Evolutionary conservation across 1,140 invertebrate genomes (phyloP), one percentile per base, ranked within the genome.

Genomic region (Bombus sylvicola): DNA sequence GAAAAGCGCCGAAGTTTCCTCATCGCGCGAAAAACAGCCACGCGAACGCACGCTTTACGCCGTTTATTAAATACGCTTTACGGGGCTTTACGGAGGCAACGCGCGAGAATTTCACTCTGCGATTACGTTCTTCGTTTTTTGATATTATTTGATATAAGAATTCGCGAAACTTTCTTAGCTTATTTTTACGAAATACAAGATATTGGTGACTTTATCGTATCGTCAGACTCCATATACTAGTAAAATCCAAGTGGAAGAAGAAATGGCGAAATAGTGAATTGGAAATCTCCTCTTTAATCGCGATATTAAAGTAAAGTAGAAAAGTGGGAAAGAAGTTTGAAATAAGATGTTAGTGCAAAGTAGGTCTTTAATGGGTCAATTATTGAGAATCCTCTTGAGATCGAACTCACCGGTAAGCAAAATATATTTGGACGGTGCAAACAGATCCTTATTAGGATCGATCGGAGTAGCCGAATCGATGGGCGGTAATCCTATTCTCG

Each of bases 1-100:
- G 64, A 72, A 89, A 84, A 84, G 66, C 47, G 68, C 64, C 53
- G 22, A 73, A 77, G 75, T 71, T 89, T 71, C 47, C 64, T 53
- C 74, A 81, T 57, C 57, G 83, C n/a, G 53, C 34, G 68, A 41
- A 81, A 73, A 81, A 74, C 31, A 73, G 12, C 41, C 34, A 37
- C 18, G 34, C 59, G 39, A n/a, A 8, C 37, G 5, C n/a, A 10
- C 31, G 53, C 31, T 71, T 34, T 28, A 12, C n/a, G 25, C 12
- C 53, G 53, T 80, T 80, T 81, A 85, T 81, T 81, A 74, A 81
- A 81, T 53, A 62, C 12, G 59, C 12, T 62, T n/a, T 53, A 28
- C 22, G 13, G 3, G 18, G 75, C 57, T 34, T 31, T 41, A 28
- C 4, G 18, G 3, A 47, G 5, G 41, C 9, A 15, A 13, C 4